Base-by-base conservation (phyloP, 1,140 invertebrate genomes). In the Caerostris extrusa region DNA sequence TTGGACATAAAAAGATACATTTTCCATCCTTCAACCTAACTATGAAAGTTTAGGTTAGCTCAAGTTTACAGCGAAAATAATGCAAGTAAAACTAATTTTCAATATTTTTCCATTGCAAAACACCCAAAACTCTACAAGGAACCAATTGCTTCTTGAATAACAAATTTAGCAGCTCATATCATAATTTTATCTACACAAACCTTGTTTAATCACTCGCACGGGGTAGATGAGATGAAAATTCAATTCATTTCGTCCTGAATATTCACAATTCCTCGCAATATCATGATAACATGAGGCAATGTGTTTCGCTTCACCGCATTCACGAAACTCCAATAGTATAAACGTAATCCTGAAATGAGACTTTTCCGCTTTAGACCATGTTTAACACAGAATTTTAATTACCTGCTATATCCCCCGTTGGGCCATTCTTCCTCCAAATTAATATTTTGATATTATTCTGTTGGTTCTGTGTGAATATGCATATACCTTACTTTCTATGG, bases 361-460 rank as follows among this genome's bases (percentile, higher is more conserved):
- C 12, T 12, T 53, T 34, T 12, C 71, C 10, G 10, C 50, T 77
- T 12, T 50, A 12, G 71, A 34, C 8, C 71, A 53, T 77, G 71
- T 77, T 77, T 77, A 77, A 77, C 71, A 77, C 71, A 50, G 71
- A 77, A 77, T 77, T 77, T 77, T 77, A 77, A 77, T 77, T 77
- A 53, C 71, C 71, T 77, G 7, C 34, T 77, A 77, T 12, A 34
- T 50, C 71, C 50, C 3, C 4, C 71, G 50, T 19, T 50, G 71
- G 71, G 34, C 10, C 71, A 77, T 77, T 34, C 34, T 77, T 77
- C 71, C 50, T 77, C 8, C 71, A 77, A 77, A 77, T 77, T 77
- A 77, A 77, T 77, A 8, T 34, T 50, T 77, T 77, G 71, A 77
- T 77, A 77, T 77, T 77, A 77, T 10, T 77, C 71, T 77, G 34